These are phyloP conservation scores for Tapera naevia DNA, from an alignment of 2,797 vertebrate genomes.

Conservation along the genomic window DNA sequence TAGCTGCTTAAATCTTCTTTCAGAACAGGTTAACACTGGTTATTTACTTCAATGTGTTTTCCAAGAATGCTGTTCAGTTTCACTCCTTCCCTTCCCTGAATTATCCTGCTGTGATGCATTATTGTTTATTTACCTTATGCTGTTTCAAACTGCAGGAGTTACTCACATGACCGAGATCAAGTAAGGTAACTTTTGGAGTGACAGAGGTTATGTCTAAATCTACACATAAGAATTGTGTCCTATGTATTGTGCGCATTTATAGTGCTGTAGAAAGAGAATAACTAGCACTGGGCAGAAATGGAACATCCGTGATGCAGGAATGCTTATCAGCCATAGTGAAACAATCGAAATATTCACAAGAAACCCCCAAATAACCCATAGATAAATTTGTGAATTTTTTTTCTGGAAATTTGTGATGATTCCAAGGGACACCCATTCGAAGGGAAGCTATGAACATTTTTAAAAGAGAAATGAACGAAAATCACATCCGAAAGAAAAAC, in stretches of 20 bases:
- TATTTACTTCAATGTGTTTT: constrained; percentile 33
- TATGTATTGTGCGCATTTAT: neutral
- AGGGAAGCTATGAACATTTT: neutral
- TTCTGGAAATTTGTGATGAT: neutral
- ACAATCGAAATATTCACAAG: neutral
- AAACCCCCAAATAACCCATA: neutral
- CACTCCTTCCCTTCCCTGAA: neutral
- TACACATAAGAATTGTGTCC: neutral
- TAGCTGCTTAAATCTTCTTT: constrained; percentile 39
- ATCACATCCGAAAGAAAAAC: neutral
- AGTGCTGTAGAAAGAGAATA: neutral
- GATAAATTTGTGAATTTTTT: neutral
- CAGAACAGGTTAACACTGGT: constrained; percentile 1
- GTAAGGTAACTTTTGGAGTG: neutral
- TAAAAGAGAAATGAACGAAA: neutral
- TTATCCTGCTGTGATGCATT: neutral
- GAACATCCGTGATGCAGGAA: neutral
- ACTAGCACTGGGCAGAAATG: neutral
- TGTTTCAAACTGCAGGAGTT: neutral
- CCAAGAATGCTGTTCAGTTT: neutral
- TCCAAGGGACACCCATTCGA: neutral
- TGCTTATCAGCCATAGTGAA: neutral
- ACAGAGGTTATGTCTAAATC: neutral
- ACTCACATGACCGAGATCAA: neutral
- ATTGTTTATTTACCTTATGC: neutral